A percentile compares a stretch with the other conserved stretches of the same genome.
These are phyloP conservation scores for Malachius bipustulatus DNA, from an alignment of 2,888 invertebrate species.

Conservation along the genomic window DNA sequence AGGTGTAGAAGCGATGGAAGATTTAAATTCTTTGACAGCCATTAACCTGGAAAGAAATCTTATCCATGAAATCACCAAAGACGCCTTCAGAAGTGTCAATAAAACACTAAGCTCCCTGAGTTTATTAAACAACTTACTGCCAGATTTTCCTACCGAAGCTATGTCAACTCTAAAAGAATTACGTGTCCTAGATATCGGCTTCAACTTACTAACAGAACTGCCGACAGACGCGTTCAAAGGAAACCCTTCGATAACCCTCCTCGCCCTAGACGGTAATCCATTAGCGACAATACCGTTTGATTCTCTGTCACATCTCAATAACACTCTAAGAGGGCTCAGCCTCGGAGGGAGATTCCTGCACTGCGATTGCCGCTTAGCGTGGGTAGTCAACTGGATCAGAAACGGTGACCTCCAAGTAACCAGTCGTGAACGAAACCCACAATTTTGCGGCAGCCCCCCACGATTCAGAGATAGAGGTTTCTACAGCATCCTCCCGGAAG, in stretches of 20 bases:
- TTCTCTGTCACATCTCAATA: slow-evolving; percentile 67
- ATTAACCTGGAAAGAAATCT: slow-evolving; percentile 81
- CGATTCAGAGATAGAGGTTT: slow-evolving; percentile 72
- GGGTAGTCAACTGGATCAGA: slow-evolving; percentile 86
- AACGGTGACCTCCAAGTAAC: slow-evolving; percentile 83
- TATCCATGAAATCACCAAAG: slow-evolving; percentile 62
- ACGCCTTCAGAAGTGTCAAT: slow-evolving; percentile 68
- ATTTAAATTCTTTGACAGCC: slow-evolving; percentile 70
- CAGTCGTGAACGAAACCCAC: slow-evolving; percentile 81
- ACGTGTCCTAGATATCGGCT: slow-evolving; percentile 82
- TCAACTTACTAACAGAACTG: slow-evolving; percentile 73
- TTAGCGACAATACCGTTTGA: slow-evolving; percentile 69
- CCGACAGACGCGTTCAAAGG: slow-evolving; percentile 69
- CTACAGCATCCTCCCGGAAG: slow-evolving; percentile 75
- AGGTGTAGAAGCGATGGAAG: slow-evolving; percentile 54
- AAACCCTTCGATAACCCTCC: slow-evolving; percentile 71
- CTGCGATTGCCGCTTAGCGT: slow-evolving; percentile 77
- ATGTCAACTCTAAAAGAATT: slow-evolving; percentile 66
- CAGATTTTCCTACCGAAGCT: slow-evolving; percentile 76
- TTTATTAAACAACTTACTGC: slow-evolving; percentile 75
- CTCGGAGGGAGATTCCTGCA: slow-evolving; percentile 78
- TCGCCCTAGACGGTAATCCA: slow-evolving; percentile 87
- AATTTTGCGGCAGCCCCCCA: slow-evolving; percentile 79
- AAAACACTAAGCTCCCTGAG: slow-evolving; percentile 78
- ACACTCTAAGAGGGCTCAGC: slow-evolving; percentile 72